A percentile compares a stretch with the other conserved stretches of the same genome.
phyloP scores from a whole-genome alignment of 2,888 invertebrate genomes.

The Sphaerophoria taeniata region DNA sequence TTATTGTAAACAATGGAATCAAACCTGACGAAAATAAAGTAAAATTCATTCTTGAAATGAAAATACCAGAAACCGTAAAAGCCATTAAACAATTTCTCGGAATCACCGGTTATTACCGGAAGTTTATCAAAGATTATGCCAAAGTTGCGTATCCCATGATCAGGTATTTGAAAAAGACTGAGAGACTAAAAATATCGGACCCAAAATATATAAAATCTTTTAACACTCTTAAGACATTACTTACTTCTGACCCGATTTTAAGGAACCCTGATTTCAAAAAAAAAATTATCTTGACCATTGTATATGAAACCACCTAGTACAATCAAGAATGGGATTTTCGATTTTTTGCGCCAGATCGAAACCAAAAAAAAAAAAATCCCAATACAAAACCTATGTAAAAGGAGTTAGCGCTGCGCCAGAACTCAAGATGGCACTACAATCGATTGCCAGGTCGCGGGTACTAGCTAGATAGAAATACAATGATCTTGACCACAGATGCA shows the following conservation, averaged over 20 bases:
- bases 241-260: background rate
- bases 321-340: too few species aligned
- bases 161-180: too few species aligned
- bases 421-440: too few species aligned
- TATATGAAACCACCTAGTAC: too few species aligned
- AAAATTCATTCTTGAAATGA: background rate
- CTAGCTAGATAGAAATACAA: too few species aligned
- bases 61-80: background rate
- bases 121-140: background rate
- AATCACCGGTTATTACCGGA: background rate
- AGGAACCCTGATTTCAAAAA: slow-evolving; percentile 21
- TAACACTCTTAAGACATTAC: slow-evolving; percentile 6
- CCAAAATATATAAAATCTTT: background rate
- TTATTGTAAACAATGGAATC: background rate
- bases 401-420: too few species aligned
- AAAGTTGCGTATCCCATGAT: too few species aligned
- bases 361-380: too few species aligned
- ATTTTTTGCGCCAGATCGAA: too few species aligned
- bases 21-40: background rate
- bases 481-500: slow-evolving; percentile 37
- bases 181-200: background rate
- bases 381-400: too few species aligned
- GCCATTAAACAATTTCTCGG: background rate
- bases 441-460: too few species aligned
- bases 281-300: slow-evolving; percentile 1